These are phyloP conservation scores for Chironomus tentans DNA, from an alignment of 2,888 invertebrate genomes.

Conservation along the genomic window DNA sequence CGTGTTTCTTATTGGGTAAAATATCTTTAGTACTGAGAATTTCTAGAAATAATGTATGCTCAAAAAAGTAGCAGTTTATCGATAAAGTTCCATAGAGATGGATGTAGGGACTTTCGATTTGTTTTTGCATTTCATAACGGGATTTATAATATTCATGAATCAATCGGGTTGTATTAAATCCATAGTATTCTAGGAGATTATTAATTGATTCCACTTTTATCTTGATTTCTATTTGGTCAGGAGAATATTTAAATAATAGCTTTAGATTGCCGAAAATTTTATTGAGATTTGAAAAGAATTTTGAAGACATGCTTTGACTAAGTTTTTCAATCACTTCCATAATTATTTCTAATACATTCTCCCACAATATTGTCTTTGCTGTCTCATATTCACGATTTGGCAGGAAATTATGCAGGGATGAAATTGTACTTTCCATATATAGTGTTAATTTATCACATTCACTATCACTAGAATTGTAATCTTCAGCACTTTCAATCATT, in stretches of 20 bases:
- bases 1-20: neutral
- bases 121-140: slow-evolving; percentile 7
- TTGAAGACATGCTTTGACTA: neutral
- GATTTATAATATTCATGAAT: slow-evolving; percentile 18
- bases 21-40: slow-evolving; percentile 5
- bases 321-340: neutral
- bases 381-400: neutral
- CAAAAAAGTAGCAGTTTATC: neutral
- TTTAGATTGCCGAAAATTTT: neutral
- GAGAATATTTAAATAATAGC: neutral
- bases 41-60: neutral
- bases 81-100: neutral
- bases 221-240: neutral
- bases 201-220: neutral
- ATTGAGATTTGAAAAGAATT: neutral
- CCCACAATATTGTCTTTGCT: neutral
- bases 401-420: neutral
- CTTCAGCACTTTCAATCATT: slow-evolving; percentile 7
- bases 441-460: neutral
- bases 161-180: neutral
- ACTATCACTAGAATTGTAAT: neutral
- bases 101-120: neutral
- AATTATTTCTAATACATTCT: neutral
- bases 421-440: neutral
- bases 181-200: slow-evolving; percentile 1